phyloP scores from a whole-genome alignment of 2,797 vertebrate species.

The Nothura maculosa region DNA sequence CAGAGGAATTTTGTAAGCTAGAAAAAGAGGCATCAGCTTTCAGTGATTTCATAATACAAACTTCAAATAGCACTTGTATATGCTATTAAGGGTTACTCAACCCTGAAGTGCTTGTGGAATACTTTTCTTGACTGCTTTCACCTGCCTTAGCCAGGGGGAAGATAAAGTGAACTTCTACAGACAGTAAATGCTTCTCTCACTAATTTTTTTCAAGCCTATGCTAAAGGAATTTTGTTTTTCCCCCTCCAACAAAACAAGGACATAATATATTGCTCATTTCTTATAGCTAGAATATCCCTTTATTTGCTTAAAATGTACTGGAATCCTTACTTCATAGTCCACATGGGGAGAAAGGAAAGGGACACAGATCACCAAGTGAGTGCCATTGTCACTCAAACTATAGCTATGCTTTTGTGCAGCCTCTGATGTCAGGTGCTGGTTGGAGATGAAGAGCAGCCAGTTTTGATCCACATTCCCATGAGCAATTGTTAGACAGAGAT shows the following conservation, averaged over 20 bases:
- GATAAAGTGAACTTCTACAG: background rate
- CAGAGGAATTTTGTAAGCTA: background rate
- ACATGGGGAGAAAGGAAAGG: constrained; percentile 51
- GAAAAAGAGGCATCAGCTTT: background rate
- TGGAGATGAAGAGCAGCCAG: constrained; percentile 71
- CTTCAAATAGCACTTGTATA: no score
- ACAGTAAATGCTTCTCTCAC: background rate
- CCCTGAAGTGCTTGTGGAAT: background rate
- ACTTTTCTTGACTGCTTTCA: background rate
- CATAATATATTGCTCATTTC: fast-evolving
- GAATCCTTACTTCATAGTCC: constrained; percentile 64
- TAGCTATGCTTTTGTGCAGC: constrained; percentile 6
- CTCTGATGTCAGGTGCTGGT: constrained; percentile 22
- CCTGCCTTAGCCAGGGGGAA: background rate
- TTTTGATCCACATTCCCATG: constrained; percentile 65
- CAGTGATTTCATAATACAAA: background rate
- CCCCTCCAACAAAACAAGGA: background rate
- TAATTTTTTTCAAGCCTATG: background rate
- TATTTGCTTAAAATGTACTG: background rate
- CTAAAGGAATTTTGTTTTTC: background rate
- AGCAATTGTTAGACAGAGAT: constrained; percentile 34
- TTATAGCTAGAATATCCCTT: background rate
- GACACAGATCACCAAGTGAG: constrained; percentile 52
- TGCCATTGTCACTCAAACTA: constrained; percentile 47
- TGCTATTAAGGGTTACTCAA: background rate